Conservation (phyloP, 2,113 vertebrate genomes). For the Okapia johnstoni region DNA sequence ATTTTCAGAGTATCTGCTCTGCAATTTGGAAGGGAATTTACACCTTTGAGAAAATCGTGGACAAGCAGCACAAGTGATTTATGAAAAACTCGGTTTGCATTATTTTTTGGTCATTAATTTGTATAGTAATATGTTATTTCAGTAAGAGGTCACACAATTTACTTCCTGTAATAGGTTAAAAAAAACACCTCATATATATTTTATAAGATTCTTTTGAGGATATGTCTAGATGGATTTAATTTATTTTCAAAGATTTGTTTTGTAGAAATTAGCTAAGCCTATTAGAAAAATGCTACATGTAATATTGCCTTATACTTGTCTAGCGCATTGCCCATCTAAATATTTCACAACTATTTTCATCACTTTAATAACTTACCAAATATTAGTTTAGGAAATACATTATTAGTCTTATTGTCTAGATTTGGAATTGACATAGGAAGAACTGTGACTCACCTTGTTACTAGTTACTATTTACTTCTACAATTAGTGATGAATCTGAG, state of each 20-base stretch:
- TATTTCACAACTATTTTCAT: background rate
- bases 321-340: background rate
- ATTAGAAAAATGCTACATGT: background rate
- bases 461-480: background rate
- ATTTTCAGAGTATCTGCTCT: background rate
- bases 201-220: background rate
- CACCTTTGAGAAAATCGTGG: background rate
- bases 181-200: background rate
- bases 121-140: background rate
- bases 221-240: background rate
- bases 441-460: background rate
- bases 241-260: background rate
- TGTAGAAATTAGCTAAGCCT: background rate
- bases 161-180: background rate
- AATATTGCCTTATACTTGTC: background rate
- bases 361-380: slow-evolving; percentile 13
- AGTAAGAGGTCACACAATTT: background rate
- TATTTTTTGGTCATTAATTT: background rate
- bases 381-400: background rate
- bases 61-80: background rate
- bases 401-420: background rate
- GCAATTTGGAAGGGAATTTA: background rate
- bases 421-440: background rate
- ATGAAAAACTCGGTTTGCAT: background rate
- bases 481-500: background rate